These are phyloP conservation scores for Gerosis bhagava DNA, from an alignment of 2,888 invertebrate genomes.

Conservation along the genomic window DNA sequence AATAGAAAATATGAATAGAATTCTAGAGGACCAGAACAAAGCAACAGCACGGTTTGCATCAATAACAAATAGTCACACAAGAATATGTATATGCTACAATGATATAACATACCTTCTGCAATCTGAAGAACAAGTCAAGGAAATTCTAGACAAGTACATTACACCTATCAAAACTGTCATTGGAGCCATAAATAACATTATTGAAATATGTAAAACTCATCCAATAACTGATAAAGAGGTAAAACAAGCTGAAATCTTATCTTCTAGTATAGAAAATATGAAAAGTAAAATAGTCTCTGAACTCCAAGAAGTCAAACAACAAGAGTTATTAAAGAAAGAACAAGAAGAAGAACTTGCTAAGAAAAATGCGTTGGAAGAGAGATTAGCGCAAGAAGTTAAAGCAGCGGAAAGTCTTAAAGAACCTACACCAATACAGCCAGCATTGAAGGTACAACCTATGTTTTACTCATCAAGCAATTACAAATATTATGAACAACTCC, in stretches of 20 bases:
- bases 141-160: slow-evolving; percentile 66
- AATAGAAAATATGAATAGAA: slow-evolving; percentile 73
- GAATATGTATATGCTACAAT: slow-evolving; percentile 80
- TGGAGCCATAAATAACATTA: slow-evolving; percentile 65
- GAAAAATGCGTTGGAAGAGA: slow-evolving; percentile 52
- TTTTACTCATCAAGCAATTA: slow-evolving; percentile 76
- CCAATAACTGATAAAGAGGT: slow-evolving; percentile 75
- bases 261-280: slow-evolving; percentile 72
- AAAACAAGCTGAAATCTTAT: slow-evolving; percentile 76
- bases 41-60: slow-evolving; percentile 73
- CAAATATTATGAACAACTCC: slow-evolving; percentile 80
- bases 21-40: slow-evolving; percentile 75
- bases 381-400: slow-evolving; percentile 43
- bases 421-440: slow-evolving; percentile 11
- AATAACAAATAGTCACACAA: slow-evolving; percentile 80
- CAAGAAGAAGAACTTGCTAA: slow-evolving; percentile 50
- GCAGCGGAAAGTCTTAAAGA: slow-evolving; percentile 37
- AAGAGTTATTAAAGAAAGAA: slow-evolving; percentile 47
- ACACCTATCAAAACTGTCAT: slow-evolving; percentile 61
- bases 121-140: slow-evolving; percentile 63
- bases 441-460: slow-evolving; percentile 50
- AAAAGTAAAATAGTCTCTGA: slow-evolving; percentile 65
- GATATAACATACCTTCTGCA: slow-evolving; percentile 74
- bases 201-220: slow-evolving; percentile 68
- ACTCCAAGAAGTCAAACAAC: slow-evolving; percentile 49